Percentiles rank a stretch among this genome's conserved stretches.
Conservation (phyloP, 2,888 invertebrate species). For the Plusia festucae region DNA sequence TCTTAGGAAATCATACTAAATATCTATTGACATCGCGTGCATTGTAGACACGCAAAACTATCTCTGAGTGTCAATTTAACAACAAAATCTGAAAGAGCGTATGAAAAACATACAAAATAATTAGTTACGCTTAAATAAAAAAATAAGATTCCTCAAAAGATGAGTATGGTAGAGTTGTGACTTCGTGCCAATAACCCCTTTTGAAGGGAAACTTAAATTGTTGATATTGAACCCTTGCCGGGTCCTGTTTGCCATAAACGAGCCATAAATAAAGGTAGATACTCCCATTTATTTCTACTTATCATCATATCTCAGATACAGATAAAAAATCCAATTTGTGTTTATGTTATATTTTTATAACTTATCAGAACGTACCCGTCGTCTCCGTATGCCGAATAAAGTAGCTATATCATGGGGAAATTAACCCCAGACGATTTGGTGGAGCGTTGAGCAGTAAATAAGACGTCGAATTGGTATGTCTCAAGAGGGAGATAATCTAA, state of each 20-base stretch:
- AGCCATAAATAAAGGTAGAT: slow-evolving; percentile 10
- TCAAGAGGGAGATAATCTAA: background rate
- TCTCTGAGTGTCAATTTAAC: background rate
- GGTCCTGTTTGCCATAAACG: slow-evolving; percentile 2
- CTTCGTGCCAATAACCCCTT: background rate
- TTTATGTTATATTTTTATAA: background rate
- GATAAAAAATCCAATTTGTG: slow-evolving; percentile 25
- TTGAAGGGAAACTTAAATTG: background rate
- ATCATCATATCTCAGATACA: slow-evolving; percentile 10
- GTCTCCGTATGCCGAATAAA: background rate
- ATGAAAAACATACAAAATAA: background rate
- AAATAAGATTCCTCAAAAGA: background rate
- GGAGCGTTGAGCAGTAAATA: background rate
- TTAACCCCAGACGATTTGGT: background rate
- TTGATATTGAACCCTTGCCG: slow-evolving; percentile 2
- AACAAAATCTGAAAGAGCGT: background rate
- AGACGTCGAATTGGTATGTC: background rate
- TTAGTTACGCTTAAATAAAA: background rate
- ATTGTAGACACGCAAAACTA: no score
- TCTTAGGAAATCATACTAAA: no score
- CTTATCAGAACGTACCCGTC: background rate
- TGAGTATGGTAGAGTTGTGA: background rate
- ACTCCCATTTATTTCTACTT: slow-evolving; percentile 8
- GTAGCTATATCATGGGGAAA: background rate
- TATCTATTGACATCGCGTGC: no score